phyloP scores from a whole-genome alignment of 2,888 invertebrate genomes.

The Drosophila mulleri region DNA sequence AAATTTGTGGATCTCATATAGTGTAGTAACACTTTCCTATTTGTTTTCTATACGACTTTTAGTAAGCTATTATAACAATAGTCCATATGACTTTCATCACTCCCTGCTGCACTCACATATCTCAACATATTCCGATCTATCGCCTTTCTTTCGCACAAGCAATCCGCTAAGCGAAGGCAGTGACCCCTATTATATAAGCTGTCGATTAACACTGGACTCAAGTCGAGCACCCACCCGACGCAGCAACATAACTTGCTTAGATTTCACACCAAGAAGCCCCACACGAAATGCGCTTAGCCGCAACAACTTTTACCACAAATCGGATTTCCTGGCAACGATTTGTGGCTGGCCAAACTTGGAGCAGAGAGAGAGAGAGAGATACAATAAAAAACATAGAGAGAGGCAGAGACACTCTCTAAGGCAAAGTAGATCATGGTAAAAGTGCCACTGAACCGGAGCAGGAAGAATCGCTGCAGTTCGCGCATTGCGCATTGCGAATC shows the following conservation, averaged over 20 bases:
- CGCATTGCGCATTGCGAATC: conserved; percentile 22
- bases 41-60: background rate
- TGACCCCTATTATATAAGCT: conserved; percentile 57
- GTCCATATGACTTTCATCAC: background rate
- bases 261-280: conserved; percentile 62
- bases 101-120: background rate
- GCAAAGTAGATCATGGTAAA: conserved; percentile 66
- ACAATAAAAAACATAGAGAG: background rate
- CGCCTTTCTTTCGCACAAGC: background rate
- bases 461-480: conserved; percentile 63
- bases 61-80: background rate
- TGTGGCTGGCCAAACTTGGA: conserved; percentile 56
- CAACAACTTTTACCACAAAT: conserved; percentile 80
- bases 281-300: conserved; percentile 38
- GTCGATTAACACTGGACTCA: conserved; percentile 51
- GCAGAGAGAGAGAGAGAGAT: background rate
- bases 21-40: no score
- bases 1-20: no score
- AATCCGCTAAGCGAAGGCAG: conserved; percentile 35
- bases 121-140: background rate
- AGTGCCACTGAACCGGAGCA: conserved; percentile 62
- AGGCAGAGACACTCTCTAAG: background rate
- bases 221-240: conserved; percentile 20
- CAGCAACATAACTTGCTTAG: conserved; percentile 44
- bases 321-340: conserved; percentile 77